Base-by-base conservation (phyloP, 1,140 invertebrate genomes). In the Thalassaphorura encarpata region DNA sequence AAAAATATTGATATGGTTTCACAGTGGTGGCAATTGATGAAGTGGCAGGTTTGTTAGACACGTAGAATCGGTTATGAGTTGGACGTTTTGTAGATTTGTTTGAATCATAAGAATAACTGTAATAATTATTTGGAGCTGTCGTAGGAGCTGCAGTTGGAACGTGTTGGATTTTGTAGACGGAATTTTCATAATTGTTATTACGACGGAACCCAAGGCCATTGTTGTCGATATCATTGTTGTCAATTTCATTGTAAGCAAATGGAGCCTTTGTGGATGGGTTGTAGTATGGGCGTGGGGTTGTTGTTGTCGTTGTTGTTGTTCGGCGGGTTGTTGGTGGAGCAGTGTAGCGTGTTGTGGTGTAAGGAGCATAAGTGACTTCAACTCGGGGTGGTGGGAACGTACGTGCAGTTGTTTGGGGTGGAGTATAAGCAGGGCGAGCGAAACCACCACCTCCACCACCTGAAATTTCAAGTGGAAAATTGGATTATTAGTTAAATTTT, bases 321-420 rank as follows among this genome's bases (percentile, higher is more conserved):
- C 45, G 49, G 2, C 24, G 26, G 28, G 23, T 33, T 2, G 54
- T 56, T 26, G 54, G 50, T 6, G 47, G n/a, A 15, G 36, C 26
- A 8, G 41, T 39, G 4, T 19, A 18, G 15, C 43, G 15, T 6
- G 57, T 54, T 19, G 46, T 54, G 18, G 33, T n/a, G 6, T 24
- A 33, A 28, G 27, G 43, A 29, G 52, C 19, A 8, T 28, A 8
- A 47, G n/a, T 19, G 11, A 18, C 5, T 56, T 5, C 45, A 54
- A 5, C 52, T 51, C 15, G 57, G 56, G 2, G 54, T 63, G 1
- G 56, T 60, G 2, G 58, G 50, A 4, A n/a, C 36, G 3, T 18
- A 42, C 18, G 42, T 29, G 28, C 55, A 52, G 13, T 59, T 61
- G 2, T 59, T 61, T 27, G 61, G 39, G 28, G 19, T 50, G 13